Percentiles rank a stretch among this genome's conserved stretches.
phyloP scores from a whole-genome alignment of 1,140 invertebrate species.

The Calliphora vicina region DNA sequence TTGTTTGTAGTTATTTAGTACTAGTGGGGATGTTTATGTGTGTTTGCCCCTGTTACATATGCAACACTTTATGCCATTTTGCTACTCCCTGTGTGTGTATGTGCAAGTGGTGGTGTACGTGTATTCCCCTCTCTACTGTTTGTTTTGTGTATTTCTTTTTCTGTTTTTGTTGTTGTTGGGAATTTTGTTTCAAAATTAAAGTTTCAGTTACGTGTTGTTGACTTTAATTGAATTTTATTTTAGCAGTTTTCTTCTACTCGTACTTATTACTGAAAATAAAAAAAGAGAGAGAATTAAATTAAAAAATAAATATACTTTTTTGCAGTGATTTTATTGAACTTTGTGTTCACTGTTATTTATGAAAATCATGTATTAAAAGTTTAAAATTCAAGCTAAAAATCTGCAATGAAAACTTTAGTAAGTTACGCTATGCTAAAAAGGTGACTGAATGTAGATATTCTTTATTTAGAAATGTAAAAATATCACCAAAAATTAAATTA shows the following conservation, averaged over 20 bases:
- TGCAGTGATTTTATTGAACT: not conserved
- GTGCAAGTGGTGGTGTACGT: not conserved
- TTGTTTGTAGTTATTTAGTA: too few relatives aligned
- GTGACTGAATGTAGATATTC: too few relatives aligned
- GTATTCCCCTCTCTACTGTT: not conserved
- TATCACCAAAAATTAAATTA: too few relatives aligned
- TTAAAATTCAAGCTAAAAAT: too few relatives aligned
- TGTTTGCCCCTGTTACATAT: slow-evolving; percentile 7
- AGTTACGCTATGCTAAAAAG: too few relatives aligned
- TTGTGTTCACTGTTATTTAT: too few relatives aligned
- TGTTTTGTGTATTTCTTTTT: not conserved
- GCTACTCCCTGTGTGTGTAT: not conserved
- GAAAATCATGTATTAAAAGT: too few relatives aligned
- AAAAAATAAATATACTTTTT: not conserved
- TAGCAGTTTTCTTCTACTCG: not conserved
- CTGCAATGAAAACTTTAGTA: too few relatives aligned
- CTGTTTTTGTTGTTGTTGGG: not conserved
- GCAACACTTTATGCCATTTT: slow-evolving; percentile 9
- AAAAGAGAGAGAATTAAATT: not conserved
- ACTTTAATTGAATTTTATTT: slow-evolving; percentile 62
- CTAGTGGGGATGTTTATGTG: not conserved
- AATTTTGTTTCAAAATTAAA: slow-evolving; percentile 46
- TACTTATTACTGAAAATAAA: not conserved
- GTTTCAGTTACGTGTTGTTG: slow-evolving; percentile 62
- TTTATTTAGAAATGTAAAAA: too few relatives aligned